Evolutionary conservation across 2,113 vertebrate species (phyloP).

Genomic region (Psettodes erumei): DNA sequence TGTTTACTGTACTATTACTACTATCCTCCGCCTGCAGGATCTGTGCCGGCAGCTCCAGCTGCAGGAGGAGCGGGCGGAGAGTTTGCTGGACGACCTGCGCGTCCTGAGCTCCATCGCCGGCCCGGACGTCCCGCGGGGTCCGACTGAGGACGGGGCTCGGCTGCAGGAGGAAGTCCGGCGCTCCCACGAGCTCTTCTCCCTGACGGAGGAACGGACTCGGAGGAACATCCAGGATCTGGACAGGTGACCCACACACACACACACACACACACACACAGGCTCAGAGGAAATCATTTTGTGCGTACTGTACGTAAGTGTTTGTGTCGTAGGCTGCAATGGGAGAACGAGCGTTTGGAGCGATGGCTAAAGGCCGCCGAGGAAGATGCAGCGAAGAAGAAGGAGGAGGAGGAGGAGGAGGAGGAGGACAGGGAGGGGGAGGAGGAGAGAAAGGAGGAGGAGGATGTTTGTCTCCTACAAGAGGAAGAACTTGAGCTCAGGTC

Average conservation of each 20-base stretch:
- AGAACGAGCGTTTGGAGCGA: constrained; percentile 32
- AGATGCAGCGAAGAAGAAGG: constrained; percentile 13
- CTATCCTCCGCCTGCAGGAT: constrained; percentile 45
- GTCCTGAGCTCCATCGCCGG: constrained; percentile 72
- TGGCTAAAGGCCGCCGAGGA: constrained; percentile 46
- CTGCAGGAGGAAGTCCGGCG: constrained; percentile 77
- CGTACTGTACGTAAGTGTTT: background rate
- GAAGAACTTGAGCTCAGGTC: constrained; percentile 47
- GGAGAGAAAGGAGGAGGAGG: too few relatives aligned
- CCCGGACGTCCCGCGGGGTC: constrained; percentile 78
- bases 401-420: constrained; percentile 19
- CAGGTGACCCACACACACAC: constrained; percentile 61
- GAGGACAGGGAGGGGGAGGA: too few relatives aligned
- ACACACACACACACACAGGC: background rate
- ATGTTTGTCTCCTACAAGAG: constrained; percentile 28
- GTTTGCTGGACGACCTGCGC: constrained; percentile 83
- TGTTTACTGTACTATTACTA: background rate
- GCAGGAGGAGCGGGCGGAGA: constrained; percentile 82
- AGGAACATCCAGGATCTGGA: constrained; percentile 80
- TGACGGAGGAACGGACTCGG: constrained; percentile 84
- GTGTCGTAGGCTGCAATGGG: constrained; percentile 56
- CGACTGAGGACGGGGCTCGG: constrained; percentile 72
- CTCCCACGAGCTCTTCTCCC: constrained; percentile 84
- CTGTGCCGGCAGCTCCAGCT: constrained; percentile 82
- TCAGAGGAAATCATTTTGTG: background rate